Conservation (phyloP, 2,888 invertebrate genomes). For the Charanyca ferruginea region DNA sequence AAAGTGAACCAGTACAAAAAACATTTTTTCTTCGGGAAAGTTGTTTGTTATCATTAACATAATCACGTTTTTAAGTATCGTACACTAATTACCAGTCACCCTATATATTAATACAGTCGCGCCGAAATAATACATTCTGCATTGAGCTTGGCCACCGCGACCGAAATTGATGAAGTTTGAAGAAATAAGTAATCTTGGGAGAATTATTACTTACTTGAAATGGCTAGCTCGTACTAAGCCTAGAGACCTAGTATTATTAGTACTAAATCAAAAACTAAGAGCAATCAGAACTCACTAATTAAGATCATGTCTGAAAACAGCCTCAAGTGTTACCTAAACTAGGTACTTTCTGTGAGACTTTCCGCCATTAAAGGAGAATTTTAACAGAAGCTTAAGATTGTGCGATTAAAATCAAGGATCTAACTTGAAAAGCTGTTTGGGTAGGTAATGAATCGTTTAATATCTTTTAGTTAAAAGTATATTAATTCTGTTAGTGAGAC, state of each 20-base stretch:
- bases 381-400: constrained; percentile 38
- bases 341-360: constrained; percentile 25
- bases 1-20: no score
- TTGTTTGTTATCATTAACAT: no score
- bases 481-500: constrained; percentile 23
- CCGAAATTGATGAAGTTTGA: no score
- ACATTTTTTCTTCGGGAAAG: no score
- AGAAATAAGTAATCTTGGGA: no score
- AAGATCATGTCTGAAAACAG: constrained; percentile 14
- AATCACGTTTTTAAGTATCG: no score
- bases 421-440: constrained; percentile 41
- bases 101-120: no score
- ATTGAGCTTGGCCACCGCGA: no score
- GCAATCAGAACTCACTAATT: constrained; percentile 12
- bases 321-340: constrained; percentile 4
- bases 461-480: constrained; percentile 34
- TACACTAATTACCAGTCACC: no score
- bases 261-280: constrained; percentile 13
- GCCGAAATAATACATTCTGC: no score
- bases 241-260: neutral
- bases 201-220: no score
- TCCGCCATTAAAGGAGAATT: constrained; percentile 27
- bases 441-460: constrained; percentile 45
- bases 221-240: no score
- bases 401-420: constrained; percentile 42